Percentiles rank a stretch among this genome's conserved stretches.
Conservation (phyloP, 2,113 vertebrate genomes). For the Merops nubicus region DNA sequence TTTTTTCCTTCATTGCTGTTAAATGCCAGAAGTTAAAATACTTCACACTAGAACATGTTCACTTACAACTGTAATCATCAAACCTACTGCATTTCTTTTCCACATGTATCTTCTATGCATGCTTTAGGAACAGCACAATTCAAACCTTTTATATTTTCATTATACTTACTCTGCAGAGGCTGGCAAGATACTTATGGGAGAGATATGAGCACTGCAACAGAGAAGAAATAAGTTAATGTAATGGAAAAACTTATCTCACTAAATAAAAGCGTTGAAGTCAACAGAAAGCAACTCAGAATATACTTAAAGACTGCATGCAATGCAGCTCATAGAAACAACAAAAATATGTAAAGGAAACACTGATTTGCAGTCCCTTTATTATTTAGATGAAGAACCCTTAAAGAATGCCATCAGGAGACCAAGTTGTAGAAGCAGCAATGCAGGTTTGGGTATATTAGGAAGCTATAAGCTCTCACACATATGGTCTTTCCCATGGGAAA, state of each 20-base stretch:
- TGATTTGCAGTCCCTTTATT: background rate
- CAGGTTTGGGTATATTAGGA: background rate
- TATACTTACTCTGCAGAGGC: constrained; percentile 92
- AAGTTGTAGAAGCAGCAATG: background rate
- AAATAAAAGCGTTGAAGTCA: background rate
- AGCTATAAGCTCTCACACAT: background rate
- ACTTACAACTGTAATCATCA: background rate
- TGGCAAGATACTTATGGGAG: constrained; percentile 90
- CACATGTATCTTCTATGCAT: background rate
- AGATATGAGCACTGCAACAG: constrained; percentile 87
- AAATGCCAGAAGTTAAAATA: background rate
- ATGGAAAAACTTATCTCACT: background rate
- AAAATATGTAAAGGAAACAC: background rate
- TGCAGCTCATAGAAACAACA: background rate
- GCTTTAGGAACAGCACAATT: background rate
- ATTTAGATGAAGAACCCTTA: background rate
- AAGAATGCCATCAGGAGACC: background rate
- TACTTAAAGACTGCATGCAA: background rate
- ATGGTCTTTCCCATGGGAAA: constrained; percentile 35
- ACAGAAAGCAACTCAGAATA: background rate
- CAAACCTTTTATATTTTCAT: background rate
- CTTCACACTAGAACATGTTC: background rate
- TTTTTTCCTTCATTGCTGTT: background rate
- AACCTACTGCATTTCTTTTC: background rate
- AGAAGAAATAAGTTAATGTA: constrained; percentile 28